Conservation (phyloP, 2,113 vertebrate species). For the Toxotes chatareus region DNA sequence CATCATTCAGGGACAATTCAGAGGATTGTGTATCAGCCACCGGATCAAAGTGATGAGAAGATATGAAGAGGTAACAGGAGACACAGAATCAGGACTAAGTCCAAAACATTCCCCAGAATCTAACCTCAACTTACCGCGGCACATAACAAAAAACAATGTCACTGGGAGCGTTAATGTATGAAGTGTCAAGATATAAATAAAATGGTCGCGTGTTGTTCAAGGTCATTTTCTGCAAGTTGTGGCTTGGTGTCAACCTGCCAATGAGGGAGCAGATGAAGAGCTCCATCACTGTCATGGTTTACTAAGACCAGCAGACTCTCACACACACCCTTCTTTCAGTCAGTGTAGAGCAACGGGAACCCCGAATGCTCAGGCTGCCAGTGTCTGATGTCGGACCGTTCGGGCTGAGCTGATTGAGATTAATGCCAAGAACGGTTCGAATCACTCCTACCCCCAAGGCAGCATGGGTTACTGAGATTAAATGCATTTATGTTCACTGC, state of each 20-base stretch:
- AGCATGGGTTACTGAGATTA: conserved; percentile 70
- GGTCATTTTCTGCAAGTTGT: conserved; percentile 43
- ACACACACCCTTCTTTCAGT: conserved; percentile 34
- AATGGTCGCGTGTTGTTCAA: conserved; percentile 40
- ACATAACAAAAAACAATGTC: conserved; percentile 21
- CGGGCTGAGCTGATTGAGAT: conserved; percentile 67
- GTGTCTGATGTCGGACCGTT: conserved; percentile 58
- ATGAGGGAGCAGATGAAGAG: conserved; percentile 56
- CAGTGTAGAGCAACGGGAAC: conserved; percentile 34
- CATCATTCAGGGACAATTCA: conserved; percentile 55
- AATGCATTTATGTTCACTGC: conserved; percentile 66
- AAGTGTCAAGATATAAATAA: conserved; percentile 35
- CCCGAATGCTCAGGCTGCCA: conserved; percentile 45
- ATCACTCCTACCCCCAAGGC: conserved; percentile 63
- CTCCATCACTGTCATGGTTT: conserved; percentile 68
- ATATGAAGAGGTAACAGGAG: conserved; percentile 27
- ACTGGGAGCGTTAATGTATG: conserved; percentile 12
- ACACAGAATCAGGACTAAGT: conserved; percentile 46
- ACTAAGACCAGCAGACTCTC: conserved; percentile 43
- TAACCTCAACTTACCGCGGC: conserved; percentile 22
- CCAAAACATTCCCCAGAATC: conserved; percentile 12
- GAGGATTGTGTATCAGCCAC: conserved; percentile 35
- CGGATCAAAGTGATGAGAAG: conserved; percentile 30
- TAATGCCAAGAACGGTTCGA: conserved; percentile 65
- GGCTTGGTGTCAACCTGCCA: conserved; percentile 52